Conservation (phyloP, 2,113 vertebrate species). For the Microcebus tavaratra region DNA sequence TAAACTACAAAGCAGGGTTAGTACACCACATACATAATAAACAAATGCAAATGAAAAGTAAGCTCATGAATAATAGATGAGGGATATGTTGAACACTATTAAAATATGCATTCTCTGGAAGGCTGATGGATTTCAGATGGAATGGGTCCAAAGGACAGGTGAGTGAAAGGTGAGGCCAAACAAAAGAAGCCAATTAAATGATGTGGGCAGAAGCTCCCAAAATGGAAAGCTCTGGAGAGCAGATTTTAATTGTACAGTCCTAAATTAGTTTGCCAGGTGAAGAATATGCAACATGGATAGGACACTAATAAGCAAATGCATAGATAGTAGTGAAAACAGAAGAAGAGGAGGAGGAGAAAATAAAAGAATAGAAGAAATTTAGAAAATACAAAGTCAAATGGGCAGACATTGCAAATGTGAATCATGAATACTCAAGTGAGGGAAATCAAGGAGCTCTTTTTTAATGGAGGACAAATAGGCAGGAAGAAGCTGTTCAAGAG, state of each 20-base stretch:
- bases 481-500: neutral
- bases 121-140: conserved; percentile 37
- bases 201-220: neutral
- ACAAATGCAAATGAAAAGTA: conserved; percentile 50
- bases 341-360: neutral
- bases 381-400: neutral
- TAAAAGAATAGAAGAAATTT: neutral
- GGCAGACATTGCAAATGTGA: neutral
- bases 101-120: conserved; percentile 33
- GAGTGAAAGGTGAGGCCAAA: conserved; percentile 4
- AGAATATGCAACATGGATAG: neutral
- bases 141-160: conserved; percentile 35
- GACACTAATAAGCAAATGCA: neutral
- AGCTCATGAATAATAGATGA: conserved; percentile 63
- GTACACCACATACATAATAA: conserved; percentile 40
- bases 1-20: conserved; percentile 25
- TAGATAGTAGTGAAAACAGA: neutral
- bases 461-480: neutral
- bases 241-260: neutral
- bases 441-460: neutral
- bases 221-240: neutral
- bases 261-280: neutral
- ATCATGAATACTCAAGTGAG: neutral
- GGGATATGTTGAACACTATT: neutral
- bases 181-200: neutral